Conservation (phyloP, 2,113 vertebrate genomes). For the Archocentrus centrarchus region DNA sequence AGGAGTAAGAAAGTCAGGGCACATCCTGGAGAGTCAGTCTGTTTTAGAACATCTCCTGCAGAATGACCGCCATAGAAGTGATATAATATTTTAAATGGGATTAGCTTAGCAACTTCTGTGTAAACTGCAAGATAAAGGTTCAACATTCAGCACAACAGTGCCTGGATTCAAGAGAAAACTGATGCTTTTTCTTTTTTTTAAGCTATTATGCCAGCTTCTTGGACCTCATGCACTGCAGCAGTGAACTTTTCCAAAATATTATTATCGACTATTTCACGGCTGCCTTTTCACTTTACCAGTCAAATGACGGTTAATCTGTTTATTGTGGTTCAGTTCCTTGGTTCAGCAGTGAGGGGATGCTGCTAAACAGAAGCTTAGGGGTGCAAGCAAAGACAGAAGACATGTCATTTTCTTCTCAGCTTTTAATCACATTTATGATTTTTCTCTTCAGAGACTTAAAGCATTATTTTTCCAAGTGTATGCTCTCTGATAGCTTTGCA, state of each 20-base stretch:
- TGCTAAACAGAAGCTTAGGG: slow-evolving; percentile 18
- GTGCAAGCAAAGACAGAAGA: background rate
- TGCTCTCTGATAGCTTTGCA: background rate
- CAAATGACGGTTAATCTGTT: slow-evolving; percentile 29
- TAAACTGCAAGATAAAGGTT: background rate
- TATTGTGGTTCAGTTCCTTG: background rate
- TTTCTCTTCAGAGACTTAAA: background rate
- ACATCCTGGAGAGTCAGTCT: background rate
- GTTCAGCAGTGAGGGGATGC: background rate
- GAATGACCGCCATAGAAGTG: background rate
- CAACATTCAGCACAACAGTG: background rate
- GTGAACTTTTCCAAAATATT: slow-evolving; percentile 10
- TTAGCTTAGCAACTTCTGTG: background rate
- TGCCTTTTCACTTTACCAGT: slow-evolving; percentile 11
- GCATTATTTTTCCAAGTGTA: slow-evolving; percentile 4
- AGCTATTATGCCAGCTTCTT: slow-evolving; percentile 13
- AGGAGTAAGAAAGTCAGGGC: background rate
- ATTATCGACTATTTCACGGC: slow-evolving; percentile 16
- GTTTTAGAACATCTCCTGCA: background rate
- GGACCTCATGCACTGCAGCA: background rate
- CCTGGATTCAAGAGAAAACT: background rate
- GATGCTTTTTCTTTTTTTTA: slow-evolving; percentile 3
- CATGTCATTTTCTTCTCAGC: background rate
- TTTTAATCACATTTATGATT: slow-evolving; percentile 30
- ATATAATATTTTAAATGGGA: background rate